Percentiles rank a stretch among this genome's conserved stretches.
Evolutionary conservation across 2,888 invertebrate genomes (phyloP).

Genomic region (Chaitophorus viminalis): DNA sequence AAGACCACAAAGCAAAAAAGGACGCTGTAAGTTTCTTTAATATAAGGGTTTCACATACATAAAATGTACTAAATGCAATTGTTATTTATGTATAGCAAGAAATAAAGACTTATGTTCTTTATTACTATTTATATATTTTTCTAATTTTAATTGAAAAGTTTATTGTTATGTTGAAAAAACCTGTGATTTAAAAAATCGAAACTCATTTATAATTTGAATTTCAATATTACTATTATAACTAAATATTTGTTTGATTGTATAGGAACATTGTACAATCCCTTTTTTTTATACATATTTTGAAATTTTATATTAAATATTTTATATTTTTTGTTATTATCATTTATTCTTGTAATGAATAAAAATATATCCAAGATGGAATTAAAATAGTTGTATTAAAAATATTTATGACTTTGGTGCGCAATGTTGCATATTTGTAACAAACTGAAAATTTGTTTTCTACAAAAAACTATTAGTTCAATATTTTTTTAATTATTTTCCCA

Average conservation of each 20-base stretch:
- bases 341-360: not conserved
- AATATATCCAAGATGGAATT: not conserved
- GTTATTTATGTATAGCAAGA: constrained; percentile 11
- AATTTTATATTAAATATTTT: too few species aligned
- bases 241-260: too few species aligned
- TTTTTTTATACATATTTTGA: too few species aligned
- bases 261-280: too few species aligned
- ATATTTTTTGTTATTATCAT: not conserved
- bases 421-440: not conserved
- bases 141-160: not conserved
- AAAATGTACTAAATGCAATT: constrained; percentile 1
- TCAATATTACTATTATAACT: too few species aligned
- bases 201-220: too few species aligned
- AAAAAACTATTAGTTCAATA: not conserved
- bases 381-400: not conserved
- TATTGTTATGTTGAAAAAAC: not conserved
- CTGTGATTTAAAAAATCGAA: too few species aligned
- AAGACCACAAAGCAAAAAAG: constrained; percentile 7
- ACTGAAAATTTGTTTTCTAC: not conserved
- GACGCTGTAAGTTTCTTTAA: not conserved
- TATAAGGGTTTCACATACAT: constrained; percentile 8
- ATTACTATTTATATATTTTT: not conserved
- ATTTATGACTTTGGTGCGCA: not conserved
- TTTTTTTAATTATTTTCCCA: not conserved
- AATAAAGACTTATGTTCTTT: constrained; percentile 6